A percentile compares a stretch with the other conserved stretches of the same genome.
These are phyloP conservation scores for Blennius ocellaris DNA, from an alignment of 2,113 vertebrate genomes.

Conservation along the genomic window DNA sequence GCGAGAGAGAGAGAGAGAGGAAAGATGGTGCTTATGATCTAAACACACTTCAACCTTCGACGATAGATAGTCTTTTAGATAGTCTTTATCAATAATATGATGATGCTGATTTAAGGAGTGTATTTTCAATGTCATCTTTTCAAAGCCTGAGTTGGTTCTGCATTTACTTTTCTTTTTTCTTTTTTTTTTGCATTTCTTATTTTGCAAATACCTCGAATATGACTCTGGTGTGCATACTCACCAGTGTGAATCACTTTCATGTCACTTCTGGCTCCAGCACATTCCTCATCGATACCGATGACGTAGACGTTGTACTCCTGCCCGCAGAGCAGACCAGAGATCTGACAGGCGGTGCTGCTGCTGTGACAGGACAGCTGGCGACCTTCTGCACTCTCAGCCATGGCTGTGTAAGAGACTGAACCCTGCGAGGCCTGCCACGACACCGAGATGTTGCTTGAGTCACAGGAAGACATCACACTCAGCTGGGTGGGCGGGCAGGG, in stretches of 20 bases:
- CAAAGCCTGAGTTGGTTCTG: too few relatives aligned
- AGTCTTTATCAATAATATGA: too few relatives aligned
- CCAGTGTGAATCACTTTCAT: conserved; percentile 67
- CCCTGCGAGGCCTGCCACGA: conserved; percentile 77
- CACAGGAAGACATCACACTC: conserved; percentile 69
- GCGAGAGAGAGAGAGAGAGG: not conserved
- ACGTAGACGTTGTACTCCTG: conserved; percentile 75
- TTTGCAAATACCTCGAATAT: too few relatives aligned
- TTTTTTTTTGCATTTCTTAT: too few relatives aligned
- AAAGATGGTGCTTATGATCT: too few relatives aligned
- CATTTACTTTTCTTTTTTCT: not conserved
- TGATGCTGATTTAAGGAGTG: too few relatives aligned
- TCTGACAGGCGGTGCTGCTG: conserved; percentile 68
- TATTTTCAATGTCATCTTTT: too few relatives aligned
- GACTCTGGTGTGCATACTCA: conserved; percentile 31
- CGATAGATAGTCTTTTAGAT: too few relatives aligned
- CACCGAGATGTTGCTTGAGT: conserved; percentile 66
- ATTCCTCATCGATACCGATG: conserved; percentile 68
- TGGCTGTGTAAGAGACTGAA: conserved; percentile 70
- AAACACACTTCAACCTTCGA: too few relatives aligned
- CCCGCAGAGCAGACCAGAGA: conserved; percentile 78
- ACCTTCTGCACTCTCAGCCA: conserved; percentile 65
- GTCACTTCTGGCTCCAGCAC: conserved; percentile 75
- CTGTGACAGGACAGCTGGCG: conserved; percentile 69
- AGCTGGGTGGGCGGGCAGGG: conserved; percentile 79